A percentile compares a stretch with the other conserved stretches of the same genome.
These are phyloP conservation scores for Cladorhizidae sp. DNA, from an alignment of 37 sponge, comb jelly and placozoan genomes.

Conservation along the genomic window DNA sequence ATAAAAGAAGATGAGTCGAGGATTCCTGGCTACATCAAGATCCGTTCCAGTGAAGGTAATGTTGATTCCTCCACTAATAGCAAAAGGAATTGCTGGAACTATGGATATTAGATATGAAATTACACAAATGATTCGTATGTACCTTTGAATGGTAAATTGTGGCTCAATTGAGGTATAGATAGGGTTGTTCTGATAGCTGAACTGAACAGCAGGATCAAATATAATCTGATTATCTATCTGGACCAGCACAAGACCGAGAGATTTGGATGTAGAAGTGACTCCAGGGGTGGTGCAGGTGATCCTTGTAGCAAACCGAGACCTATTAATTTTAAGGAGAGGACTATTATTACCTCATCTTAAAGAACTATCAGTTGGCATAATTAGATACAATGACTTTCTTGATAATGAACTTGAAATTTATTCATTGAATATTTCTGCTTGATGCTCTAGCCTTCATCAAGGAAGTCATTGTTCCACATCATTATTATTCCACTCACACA, in stretches of 20 bases:
- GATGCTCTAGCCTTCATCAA: too few relatives aligned
- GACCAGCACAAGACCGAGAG: conserved; percentile 27
- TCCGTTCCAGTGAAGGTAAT: conserved; percentile 50
- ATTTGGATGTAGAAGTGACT: too few relatives aligned
- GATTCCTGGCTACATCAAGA: conserved; percentile 30
- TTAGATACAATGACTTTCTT: not conserved
- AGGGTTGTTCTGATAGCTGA: conserved; percentile 42
- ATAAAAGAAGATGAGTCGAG: not conserved
- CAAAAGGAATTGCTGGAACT: not conserved
- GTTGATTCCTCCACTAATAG: conserved; percentile 49
- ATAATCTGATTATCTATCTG: conserved; percentile 7
- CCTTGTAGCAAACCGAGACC: too few relatives aligned
- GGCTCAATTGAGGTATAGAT: conserved; percentile 21
- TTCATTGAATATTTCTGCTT: not conserved
- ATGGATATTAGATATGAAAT: too few relatives aligned
- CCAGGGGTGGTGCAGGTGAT: too few relatives aligned
- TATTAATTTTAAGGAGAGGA: conserved; percentile 14
- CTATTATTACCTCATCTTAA: conserved; percentile 56
- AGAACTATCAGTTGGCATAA: too few relatives aligned
- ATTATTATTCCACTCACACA: too few relatives aligned
- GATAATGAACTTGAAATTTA: too few relatives aligned
- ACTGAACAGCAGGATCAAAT: conserved; percentile 17
- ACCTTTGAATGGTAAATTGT: conserved; percentile 27
- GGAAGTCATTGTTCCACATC: too few relatives aligned
- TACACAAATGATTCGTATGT: conserved; percentile 19